Conservation (phyloP, 2,113 vertebrate genomes). For the Hippocampus abdominalis region DNA sequence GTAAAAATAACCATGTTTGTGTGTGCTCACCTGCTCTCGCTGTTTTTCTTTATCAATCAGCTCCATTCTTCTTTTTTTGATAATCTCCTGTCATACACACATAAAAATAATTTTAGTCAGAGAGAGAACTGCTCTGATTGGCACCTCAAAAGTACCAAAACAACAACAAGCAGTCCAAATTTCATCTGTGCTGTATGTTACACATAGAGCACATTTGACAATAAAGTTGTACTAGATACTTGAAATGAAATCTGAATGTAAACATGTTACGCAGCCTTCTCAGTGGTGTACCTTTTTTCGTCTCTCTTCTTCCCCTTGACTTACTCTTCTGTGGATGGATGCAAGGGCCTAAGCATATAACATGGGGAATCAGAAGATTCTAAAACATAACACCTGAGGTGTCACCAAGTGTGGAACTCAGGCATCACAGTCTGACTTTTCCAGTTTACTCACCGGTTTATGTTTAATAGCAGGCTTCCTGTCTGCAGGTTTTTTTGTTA, state of each 20-base stretch:
- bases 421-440: not conserved
- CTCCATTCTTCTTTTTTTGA: conserved; percentile 82
- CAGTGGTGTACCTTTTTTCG: conserved; percentile 82
- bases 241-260: not conserved
- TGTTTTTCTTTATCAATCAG: conserved; percentile 83
- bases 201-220: no score
- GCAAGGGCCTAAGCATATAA: conserved; percentile 81
- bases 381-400: conserved; percentile 14
- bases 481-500: conserved; percentile 76
- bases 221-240: no score
- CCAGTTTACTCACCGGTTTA: conserved; percentile 75
- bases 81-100: conserved; percentile 74
- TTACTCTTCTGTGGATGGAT: conserved; percentile 79
- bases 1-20: not conserved
- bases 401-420: not conserved
- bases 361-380: conserved; percentile 75
- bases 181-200: no score
- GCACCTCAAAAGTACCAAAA: conserved; percentile 29
- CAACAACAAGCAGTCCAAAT: not conserved
- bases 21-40: conserved; percentile 80
- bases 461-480: conserved; percentile 77
- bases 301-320: conserved; percentile 83
- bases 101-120: conserved; percentile 14
- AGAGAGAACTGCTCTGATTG: conserved; percentile 24
- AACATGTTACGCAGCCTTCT: conserved; percentile 33